Percentiles rank a stretch among this genome's conserved stretches.
These are phyloP conservation scores for Aleiodes sp. DNA, from an alignment of 1,140 invertebrate species.

Conservation along the genomic window DNA sequence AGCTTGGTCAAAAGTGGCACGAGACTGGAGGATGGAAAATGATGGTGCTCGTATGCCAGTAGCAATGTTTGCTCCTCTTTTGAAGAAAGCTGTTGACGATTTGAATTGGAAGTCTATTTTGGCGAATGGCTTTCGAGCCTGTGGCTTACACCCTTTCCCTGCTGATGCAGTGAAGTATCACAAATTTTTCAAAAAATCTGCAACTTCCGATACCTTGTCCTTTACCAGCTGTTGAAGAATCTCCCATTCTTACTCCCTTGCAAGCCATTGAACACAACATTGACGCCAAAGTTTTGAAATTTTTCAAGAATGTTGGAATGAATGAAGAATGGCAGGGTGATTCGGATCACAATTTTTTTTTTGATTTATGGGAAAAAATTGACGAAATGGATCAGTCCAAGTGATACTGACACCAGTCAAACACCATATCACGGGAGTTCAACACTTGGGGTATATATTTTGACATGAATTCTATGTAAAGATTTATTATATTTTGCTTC, in stretches of 20 bases:
- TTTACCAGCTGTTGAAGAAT: neutral
- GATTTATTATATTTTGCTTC: too few relatives aligned
- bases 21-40: slow-evolving; percentile 41
- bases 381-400: neutral
- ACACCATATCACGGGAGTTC: neutral
- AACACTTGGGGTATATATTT: neutral
- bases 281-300: neutral
- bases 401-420: neutral
- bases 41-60: slow-evolving; percentile 30
- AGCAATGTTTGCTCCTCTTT: slow-evolving; percentile 37
- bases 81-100: slow-evolving; percentile 36
- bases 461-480: neutral
- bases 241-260: neutral
- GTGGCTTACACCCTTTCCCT: slow-evolving; percentile 43
- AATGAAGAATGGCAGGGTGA: neutral
- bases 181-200: slow-evolving; percentile 23
- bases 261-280: neutral
- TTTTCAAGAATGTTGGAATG: neutral
- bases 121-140: slow-evolving; percentile 42
- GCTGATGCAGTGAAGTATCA: slow-evolving; percentile 19
- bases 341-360: neutral
- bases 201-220: neutral
- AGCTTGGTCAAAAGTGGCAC: slow-evolving; percentile 41
- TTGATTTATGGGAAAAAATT: neutral
- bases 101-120: slow-evolving; percentile 34